These are phyloP conservation scores for Notoglanidium macrostoma DNA, from an alignment of 2,797 vertebrate genomes.

Conservation along the genomic window DNA sequence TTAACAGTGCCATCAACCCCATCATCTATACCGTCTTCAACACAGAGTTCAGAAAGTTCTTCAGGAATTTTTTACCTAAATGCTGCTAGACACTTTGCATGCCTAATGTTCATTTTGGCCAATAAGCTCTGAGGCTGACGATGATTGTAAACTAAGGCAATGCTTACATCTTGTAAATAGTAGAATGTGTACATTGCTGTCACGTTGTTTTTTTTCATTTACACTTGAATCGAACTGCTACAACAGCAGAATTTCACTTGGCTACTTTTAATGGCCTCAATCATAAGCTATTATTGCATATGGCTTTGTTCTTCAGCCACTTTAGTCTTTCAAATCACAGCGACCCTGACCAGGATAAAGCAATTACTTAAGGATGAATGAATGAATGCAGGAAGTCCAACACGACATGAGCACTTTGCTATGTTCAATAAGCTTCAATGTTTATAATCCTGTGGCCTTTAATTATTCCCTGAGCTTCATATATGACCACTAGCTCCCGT, in stretches of 20 bases:
- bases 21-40: constrained; percentile 94
- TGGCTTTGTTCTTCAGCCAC: constrained; percentile 22
- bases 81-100: constrained; percentile 65
- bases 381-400: neutral
- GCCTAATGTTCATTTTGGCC: constrained; percentile 4
- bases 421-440: constrained; percentile 7
- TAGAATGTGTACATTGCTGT: constrained; percentile 20
- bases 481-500: neutral
- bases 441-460: neutral
- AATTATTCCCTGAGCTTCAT: neutral
- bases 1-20: constrained; percentile 95
- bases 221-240: constrained; percentile 26
- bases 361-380: neutral
- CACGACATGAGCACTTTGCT: neutral
- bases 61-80: constrained; percentile 81
- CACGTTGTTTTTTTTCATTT: constrained; percentile 20
- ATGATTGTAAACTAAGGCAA: constrained; percentile 32
- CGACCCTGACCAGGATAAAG: neutral
- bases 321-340: neutral
- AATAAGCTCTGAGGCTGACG: constrained; percentile 9
- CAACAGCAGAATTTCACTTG: neutral
- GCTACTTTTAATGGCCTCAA: constrained; percentile 6
- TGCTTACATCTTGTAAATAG: constrained; percentile 29
- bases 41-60: constrained; percentile 88
- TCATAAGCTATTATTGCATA: constrained; percentile 30